A percentile compares a stretch with the other conserved stretches of the same genome.
These are phyloP conservation scores for Priocnemis perturbator DNA, from an alignment of 2,888 invertebrate genomes.

Conservation along the genomic window DNA sequence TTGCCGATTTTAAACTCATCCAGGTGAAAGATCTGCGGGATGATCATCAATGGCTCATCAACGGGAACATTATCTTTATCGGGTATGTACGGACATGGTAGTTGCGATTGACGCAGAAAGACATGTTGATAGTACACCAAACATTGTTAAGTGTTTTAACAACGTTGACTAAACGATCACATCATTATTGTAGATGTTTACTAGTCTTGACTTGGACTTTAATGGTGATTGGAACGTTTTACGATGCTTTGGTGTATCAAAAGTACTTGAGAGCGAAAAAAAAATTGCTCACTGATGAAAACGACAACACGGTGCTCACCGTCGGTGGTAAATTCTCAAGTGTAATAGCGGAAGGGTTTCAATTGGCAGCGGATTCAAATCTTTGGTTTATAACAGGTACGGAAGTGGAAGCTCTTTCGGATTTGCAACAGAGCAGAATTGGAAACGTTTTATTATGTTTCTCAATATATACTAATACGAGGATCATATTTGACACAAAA, in stretches of 20 bases:
- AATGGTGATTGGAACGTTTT: conserved; percentile 31
- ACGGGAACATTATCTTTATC: conserved; percentile 67
- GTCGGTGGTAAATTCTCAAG: not conserved
- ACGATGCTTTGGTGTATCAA: conserved; percentile 64
- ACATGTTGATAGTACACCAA: no score
- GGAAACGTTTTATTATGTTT: conserved; percentile 73
- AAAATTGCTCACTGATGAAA: conserved; percentile 35
- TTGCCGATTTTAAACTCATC: conserved; percentile 67
- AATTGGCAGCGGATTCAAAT: no score
- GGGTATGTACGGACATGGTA: conserved; percentile 63
- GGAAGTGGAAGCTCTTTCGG: conserved; percentile 36
- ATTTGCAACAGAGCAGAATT: conserved; percentile 21
- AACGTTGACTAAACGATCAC: no score
- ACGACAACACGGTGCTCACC: conserved; percentile 48
- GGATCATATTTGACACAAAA: conserved; percentile 72
- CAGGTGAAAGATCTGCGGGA: conserved; percentile 67
- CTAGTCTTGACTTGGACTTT: no score
- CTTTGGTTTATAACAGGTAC: no score
- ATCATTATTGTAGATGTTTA: no score
- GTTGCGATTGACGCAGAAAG: no score
- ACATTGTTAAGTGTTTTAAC: no score
- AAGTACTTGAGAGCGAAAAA: conserved; percentile 42
- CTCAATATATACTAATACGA: conserved; percentile 76
- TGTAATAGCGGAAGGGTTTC: no score
- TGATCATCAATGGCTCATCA: conserved; percentile 64